A percentile compares a stretch with the other conserved stretches of the same genome.
phyloP scores from a whole-genome alignment of 64 coral and sea anemone genomes.

The Stichodactyla helianthus region DNA sequence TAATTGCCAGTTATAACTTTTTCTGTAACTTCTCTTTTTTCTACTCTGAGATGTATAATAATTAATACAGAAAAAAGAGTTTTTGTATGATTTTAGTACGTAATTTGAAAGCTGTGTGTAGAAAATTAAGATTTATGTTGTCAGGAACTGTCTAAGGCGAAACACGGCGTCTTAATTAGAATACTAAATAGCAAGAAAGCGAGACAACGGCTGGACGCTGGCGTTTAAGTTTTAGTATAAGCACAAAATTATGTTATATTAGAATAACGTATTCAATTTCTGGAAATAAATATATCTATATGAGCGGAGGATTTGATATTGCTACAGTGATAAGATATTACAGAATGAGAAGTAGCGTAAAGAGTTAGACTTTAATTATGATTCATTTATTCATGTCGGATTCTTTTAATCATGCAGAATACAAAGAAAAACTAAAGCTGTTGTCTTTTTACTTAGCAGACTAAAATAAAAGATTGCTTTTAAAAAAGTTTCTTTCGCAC shows the following conservation, averaged over 20 bases:
- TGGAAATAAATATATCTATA: no score
- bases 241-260: not conserved
- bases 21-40: not conserved
- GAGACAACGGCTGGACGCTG: not conserved
- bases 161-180: not conserved
- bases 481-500: not conserved
- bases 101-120: no score
- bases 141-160: not conserved
- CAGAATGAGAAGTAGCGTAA: no score
- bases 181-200: not conserved
- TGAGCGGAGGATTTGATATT: no score
- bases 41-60: not conserved
- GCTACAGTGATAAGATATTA: no score
- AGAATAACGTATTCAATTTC: no score
- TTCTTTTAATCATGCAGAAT: not conserved
- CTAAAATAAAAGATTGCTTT: not conserved
- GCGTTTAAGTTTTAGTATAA: not conserved
- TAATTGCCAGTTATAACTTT: not conserved
- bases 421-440: not conserved
- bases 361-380: no score
- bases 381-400: no score
- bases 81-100: no score
- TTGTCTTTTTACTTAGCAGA: not conserved
- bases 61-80: no score
- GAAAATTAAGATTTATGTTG: not conserved